These are phyloP conservation scores for Brachionus calyciflorus DNA, from an alignment of 1,140 invertebrate genomes.

Conservation along the genomic window DNA sequence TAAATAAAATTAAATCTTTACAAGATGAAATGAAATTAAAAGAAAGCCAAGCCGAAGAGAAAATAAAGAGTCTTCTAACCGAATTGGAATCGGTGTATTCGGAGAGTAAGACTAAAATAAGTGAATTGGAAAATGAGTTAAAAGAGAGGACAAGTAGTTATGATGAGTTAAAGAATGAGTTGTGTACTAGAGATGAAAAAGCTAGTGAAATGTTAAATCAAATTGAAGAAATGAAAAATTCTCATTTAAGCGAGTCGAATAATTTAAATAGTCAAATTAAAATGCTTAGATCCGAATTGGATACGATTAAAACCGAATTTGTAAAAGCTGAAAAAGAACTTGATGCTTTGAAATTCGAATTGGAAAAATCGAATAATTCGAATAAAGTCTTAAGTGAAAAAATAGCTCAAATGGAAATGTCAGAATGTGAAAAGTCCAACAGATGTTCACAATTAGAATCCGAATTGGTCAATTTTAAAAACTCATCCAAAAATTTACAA, in stretches of 20 bases:
- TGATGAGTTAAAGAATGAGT: constrained; percentile 21
- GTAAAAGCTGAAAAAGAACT: constrained; percentile 14
- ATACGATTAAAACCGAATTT: neutral
- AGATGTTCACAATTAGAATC: neutral
- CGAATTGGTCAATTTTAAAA: constrained; percentile 1
- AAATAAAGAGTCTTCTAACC: constrained; percentile 14
- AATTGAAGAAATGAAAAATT: neutral
- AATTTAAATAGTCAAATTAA: neutral
- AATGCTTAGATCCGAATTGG: neutral
- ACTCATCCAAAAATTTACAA: neutral
- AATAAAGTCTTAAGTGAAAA: neutral
- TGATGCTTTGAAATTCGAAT: neutral
- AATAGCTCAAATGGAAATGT: neutral
- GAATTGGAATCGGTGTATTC: constrained; percentile 28
- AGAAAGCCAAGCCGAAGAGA: neutral
- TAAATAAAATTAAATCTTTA: constrained; percentile 1
- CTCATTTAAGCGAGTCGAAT: constrained; percentile 13
- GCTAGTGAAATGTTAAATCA: constrained; percentile 16
- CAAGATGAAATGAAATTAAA: neutral
- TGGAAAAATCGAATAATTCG: neutral
- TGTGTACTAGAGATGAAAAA: constrained; percentile 10
- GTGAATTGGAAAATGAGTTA: constrained; percentile 15
- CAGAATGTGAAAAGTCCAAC: neutral
- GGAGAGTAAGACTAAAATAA: constrained; percentile 8
- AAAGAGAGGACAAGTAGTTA: neutral